Evolutionary conservation across 2,888 invertebrate species (phyloP).

Genomic region (Ceraclea dissimilis): DNA sequence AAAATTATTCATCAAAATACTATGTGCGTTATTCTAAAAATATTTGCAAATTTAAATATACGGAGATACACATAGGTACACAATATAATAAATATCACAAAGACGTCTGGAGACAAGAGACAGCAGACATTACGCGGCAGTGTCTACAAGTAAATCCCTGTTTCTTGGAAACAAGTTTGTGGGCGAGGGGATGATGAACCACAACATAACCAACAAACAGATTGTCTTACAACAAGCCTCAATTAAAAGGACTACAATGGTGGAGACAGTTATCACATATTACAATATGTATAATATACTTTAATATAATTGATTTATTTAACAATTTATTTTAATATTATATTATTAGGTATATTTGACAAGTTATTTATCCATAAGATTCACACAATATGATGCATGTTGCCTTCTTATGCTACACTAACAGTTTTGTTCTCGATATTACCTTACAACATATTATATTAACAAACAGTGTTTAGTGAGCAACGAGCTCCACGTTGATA

Average conservation of each 20-base stretch:
- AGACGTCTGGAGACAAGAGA: not conserved
- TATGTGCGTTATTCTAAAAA: too few relatives aligned
- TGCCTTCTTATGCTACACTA: too few relatives aligned
- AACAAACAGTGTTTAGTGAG: too few relatives aligned
- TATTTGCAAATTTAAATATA: too few relatives aligned
- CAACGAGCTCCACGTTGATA: too few relatives aligned
- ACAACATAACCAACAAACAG: slow-evolving; percentile 8
- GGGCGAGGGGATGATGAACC: not conserved
- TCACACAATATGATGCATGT: too few relatives aligned
- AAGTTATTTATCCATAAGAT: slow-evolving; percentile 26
- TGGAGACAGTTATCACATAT: slow-evolving; percentile 34
- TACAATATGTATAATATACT: slow-evolving; percentile 26
- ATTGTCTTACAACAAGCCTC: slow-evolving; percentile 18
- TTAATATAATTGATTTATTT: slow-evolving; percentile 49
- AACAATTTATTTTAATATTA: slow-evolving; percentile 33
- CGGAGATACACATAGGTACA: too few relatives aligned
- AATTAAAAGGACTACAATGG: slow-evolving; percentile 12
- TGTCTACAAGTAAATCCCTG: too few relatives aligned
- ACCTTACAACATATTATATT: slow-evolving; percentile 3
- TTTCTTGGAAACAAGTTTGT: too few relatives aligned
- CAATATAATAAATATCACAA: not conserved
- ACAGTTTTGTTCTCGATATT: too few relatives aligned
- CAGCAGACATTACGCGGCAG: not conserved
- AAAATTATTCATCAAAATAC: too few relatives aligned
- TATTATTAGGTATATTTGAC: slow-evolving; percentile 46